phyloP scores from a whole-genome alignment of 2,888 invertebrate species.

The Leptopilina syphax region DNA sequence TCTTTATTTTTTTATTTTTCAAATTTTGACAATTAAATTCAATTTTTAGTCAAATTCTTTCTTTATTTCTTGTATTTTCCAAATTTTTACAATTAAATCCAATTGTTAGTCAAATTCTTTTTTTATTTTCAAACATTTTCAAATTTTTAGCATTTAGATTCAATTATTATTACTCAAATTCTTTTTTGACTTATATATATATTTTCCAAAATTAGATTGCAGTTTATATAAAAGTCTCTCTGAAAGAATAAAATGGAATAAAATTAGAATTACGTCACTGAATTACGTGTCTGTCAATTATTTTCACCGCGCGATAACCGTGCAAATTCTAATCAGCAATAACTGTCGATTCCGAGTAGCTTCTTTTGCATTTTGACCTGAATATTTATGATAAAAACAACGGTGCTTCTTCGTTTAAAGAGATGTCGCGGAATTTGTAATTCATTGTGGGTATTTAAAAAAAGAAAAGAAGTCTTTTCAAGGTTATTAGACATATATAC shows the following conservation, averaged over 20 bases:
- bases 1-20: too few relatives aligned
- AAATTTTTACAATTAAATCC: not conserved
- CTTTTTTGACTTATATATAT: too few relatives aligned
- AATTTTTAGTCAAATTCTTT: not conserved
- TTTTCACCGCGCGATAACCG: constrained; percentile 1
- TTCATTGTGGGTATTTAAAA: not conserved
- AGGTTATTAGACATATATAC: not conserved
- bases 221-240: too few relatives aligned
- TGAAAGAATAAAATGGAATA: not conserved
- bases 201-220: too few relatives aligned
- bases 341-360: not conserved
- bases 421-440: not conserved
- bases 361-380: constrained; percentile 16
- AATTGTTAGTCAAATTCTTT: not conserved
- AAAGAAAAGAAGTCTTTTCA: not conserved
- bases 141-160: not conserved
- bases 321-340: constrained; percentile 2
- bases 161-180: not conserved
- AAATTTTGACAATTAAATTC: not conserved
- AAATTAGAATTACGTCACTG: not conserved
- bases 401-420: not conserved
- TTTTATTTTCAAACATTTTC: not conserved
- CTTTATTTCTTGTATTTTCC: not conserved
- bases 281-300: not conserved
- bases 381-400: constrained; percentile 32